Conservation (phyloP, 2,113 vertebrate species). For the Lepus americanus region DNA sequence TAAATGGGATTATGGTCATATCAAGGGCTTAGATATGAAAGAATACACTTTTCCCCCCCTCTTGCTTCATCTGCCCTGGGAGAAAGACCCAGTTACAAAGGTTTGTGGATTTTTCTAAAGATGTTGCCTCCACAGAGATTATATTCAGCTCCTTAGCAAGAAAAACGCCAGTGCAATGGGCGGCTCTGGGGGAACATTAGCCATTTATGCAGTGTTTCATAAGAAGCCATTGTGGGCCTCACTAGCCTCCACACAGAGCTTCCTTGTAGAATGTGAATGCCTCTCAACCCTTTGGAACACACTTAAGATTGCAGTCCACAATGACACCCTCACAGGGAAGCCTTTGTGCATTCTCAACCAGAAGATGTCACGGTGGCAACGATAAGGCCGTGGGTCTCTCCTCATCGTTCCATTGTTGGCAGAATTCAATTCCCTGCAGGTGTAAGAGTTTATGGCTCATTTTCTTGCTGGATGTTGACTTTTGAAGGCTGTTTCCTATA, state of each 20-base stretch:
- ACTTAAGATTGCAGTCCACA: slow-evolving; percentile 24
- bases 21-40: neutral
- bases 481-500: neutral
- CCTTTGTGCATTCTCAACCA: neutral
- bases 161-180: slow-evolving; percentile 69
- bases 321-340: slow-evolving; percentile 7
- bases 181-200: slow-evolving; percentile 46
- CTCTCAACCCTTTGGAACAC: slow-evolving; percentile 37
- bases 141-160: slow-evolving; percentile 68
- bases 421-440: neutral
- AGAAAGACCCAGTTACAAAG: slow-evolving; percentile 73
- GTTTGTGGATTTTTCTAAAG: slow-evolving; percentile 61
- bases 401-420: neutral
- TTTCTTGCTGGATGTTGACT: neutral
- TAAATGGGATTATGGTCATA: neutral
- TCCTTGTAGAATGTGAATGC: slow-evolving; percentile 45
- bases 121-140: slow-evolving; percentile 51
- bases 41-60: neutral
- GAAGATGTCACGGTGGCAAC: neutral
- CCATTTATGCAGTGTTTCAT: slow-evolving; percentile 62
- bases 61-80: slow-evolving; percentile 51
- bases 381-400: neutral
- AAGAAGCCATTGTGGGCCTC: slow-evolving; percentile 35
- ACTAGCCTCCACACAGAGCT: neutral
- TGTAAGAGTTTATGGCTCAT: neutral